Percentiles rank a stretch among this genome's conserved stretches.
phyloP scores from a whole-genome alignment of 1,140 invertebrate species.

The Musca domestica region DNA sequence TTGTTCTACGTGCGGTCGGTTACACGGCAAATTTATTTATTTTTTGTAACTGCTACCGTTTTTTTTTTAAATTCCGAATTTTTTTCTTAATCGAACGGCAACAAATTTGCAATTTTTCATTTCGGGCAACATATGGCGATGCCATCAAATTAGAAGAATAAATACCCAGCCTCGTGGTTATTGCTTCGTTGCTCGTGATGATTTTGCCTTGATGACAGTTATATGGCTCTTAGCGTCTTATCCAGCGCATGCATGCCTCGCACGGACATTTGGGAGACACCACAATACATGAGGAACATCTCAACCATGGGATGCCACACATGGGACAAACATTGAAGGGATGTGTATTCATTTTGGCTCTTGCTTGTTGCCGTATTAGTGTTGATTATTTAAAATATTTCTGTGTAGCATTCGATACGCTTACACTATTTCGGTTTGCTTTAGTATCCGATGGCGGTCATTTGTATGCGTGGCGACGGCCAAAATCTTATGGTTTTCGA shows the following conservation, averaged over 20 bases:
- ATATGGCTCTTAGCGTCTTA: slow-evolving; percentile 5
- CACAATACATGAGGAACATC: neutral
- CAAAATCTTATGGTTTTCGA: neutral
- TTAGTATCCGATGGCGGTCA: neutral
- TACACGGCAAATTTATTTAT: slow-evolving; percentile 13
- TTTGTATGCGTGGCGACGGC: neutral
- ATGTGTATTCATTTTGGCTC: neutral
- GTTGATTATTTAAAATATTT: slow-evolving; percentile 18
- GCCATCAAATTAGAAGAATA: slow-evolving; percentile 24
- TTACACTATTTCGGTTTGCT: slow-evolving; percentile 1
- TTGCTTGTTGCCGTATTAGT: neutral
- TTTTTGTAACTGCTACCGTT: slow-evolving; percentile 1
- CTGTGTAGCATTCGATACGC: neutral
- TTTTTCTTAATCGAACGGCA: slow-evolving; percentile 16
- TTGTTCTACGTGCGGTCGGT: slow-evolving; percentile 24
- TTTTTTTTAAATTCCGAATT: slow-evolving; percentile 15
- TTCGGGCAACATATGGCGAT: slow-evolving; percentile 25
- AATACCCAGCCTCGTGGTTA: slow-evolving; percentile 5
- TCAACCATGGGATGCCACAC: neutral
- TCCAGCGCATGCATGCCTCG: neutral
- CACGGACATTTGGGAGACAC: neutral
- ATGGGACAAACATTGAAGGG: neutral
- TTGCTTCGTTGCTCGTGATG: neutral
- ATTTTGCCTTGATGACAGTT: neutral
- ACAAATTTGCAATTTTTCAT: slow-evolving; percentile 27